Percentiles rank a stretch among this genome's conserved stretches.
Conservation (phyloP, 2,888 invertebrate species). For the Ptychoptera albimana region DNA sequence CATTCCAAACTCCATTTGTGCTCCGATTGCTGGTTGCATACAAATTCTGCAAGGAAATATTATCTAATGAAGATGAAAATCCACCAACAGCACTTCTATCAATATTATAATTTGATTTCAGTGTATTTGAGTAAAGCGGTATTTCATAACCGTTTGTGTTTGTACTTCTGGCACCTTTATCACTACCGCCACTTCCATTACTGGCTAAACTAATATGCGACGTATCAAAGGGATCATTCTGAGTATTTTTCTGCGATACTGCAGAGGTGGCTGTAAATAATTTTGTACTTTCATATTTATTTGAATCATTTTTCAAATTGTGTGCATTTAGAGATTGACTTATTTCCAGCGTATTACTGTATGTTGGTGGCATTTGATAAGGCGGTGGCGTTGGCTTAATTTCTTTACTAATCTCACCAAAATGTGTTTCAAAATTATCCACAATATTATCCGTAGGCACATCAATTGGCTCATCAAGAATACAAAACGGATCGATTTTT, state of each 20-base stretch:
- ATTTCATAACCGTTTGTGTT: too few relatives aligned
- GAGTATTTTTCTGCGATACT: conserved; percentile 8
- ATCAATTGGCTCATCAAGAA: conserved; percentile 61
- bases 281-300: neutral
- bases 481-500: conserved; percentile 31
- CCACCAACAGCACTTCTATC: too few relatives aligned
- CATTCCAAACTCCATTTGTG: too few relatives aligned
- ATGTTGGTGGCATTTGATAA: conserved; percentile 38
- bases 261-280: neutral
- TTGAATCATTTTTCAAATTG: neutral
- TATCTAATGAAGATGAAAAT: too few relatives aligned
- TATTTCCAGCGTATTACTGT: conserved; percentile 33
- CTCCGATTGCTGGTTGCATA: too few relatives aligned
- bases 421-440: conserved; percentile 10
- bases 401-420: conserved; percentile 9
- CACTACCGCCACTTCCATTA: neutral
- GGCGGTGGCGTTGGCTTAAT: conserved; percentile 29
- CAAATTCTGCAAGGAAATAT: too few relatives aligned
- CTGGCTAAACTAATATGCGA: conserved; percentile 27
- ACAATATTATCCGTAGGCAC: conserved; percentile 33
- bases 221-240: conserved; percentile 54
- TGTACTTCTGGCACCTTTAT: too few relatives aligned
- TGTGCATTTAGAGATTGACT: conserved; percentile 11
- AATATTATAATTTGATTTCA: too few relatives aligned
- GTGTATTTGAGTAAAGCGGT: too few relatives aligned